Evolutionary conservation across 2,797 vertebrate genomes (phyloP).

Genomic region (Muscicapa comitata): DNA sequence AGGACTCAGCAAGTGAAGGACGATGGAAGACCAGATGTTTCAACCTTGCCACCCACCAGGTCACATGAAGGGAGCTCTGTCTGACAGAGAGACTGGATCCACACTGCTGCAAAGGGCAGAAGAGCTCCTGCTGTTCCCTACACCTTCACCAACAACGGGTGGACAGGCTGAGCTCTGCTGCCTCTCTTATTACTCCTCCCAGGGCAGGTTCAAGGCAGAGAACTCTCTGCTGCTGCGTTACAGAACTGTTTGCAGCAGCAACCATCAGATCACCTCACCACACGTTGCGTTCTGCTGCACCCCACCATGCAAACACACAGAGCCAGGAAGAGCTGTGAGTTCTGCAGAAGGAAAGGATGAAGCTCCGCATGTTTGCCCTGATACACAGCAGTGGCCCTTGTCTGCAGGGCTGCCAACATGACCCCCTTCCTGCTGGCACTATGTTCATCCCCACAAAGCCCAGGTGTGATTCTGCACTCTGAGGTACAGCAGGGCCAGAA

Average conservation of each 20-base stretch:
- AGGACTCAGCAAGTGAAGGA: background rate
- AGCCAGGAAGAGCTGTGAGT: background rate
- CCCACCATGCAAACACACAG: background rate
- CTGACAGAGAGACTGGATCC: background rate
- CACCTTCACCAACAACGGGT: background rate
- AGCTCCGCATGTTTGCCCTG: background rate
- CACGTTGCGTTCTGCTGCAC: background rate
- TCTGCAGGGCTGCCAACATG: background rate
- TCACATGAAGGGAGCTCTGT: background rate
- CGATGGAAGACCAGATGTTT: background rate
- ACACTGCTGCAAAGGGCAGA: background rate
- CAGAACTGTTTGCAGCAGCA: background rate
- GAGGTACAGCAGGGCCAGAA: background rate
- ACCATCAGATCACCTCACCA: background rate
- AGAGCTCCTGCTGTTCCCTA: background rate
- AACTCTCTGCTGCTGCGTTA: background rate
- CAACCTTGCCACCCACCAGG: background rate
- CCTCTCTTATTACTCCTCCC: background rate
- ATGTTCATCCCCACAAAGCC: background rate
- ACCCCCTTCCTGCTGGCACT: background rate
- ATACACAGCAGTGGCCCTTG: background rate
- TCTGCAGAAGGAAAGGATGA: background rate
- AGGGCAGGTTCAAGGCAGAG: background rate
- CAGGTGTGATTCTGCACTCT: background rate
- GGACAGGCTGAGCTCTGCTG: background rate